These are phyloP conservation scores for Trichopria drosophilae DNA, from an alignment of 2,888 invertebrate species.

Conservation along the genomic window DNA sequence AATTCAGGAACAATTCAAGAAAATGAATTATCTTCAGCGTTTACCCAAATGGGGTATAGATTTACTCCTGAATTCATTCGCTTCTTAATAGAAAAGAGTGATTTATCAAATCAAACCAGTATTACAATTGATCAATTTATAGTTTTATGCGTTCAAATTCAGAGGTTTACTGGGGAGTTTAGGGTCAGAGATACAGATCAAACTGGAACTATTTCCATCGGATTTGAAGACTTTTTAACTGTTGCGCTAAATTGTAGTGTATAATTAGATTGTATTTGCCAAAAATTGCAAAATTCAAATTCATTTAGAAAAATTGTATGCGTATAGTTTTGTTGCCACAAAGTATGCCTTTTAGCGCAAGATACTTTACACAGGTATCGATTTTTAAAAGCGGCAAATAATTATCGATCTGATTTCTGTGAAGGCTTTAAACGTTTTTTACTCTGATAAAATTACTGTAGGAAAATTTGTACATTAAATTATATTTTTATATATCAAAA, in stretches of 20 bases:
- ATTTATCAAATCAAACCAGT: conserved; percentile 63
- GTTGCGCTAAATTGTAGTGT: conserved; percentile 77
- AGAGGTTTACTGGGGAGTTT: conserved; percentile 80
- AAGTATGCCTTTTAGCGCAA: no score
- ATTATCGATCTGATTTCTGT: no score
- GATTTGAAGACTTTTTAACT: conserved; percentile 88
- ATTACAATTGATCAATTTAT: conserved; percentile 87
- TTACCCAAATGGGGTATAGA: conserved; percentile 86
- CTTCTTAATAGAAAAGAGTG: conserved; percentile 72
- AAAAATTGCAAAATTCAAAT: no score
- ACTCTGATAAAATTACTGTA: no score
- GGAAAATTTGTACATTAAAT: no score
- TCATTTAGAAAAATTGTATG: no score
- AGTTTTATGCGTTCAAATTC: conserved; percentile 84
- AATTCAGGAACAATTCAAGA: conserved; percentile 84
- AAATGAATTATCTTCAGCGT: conserved; percentile 73
- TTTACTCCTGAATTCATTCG: conserved; percentile 78
- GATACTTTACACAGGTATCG: no score
- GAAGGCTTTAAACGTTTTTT: no score
- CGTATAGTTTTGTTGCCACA: no score
- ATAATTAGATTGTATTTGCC: conserved; percentile 43
- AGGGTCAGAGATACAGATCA: conserved; percentile 75
- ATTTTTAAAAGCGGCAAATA: no score
- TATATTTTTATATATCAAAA: no score
- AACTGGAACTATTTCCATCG: conserved; percentile 80